Evolutionary conservation across 2,888 invertebrate species (phyloP), one percentile per base, ranked within the genome.

Genomic region (Folsomia manolachei): DNA sequence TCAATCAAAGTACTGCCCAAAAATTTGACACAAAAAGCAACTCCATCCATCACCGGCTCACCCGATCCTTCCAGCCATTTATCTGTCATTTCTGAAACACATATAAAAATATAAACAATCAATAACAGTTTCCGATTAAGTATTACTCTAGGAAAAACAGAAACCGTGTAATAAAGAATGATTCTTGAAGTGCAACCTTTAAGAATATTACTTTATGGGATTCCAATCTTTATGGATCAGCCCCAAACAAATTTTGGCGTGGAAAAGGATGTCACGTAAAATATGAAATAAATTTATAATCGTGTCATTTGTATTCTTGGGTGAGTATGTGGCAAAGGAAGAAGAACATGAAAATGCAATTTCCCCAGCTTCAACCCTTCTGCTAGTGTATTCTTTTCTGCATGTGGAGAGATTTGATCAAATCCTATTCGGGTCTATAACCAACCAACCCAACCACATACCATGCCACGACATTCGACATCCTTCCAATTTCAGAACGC

Each of bases 1-100:
- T 92, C 92, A 9, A 93, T 90, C 2, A 91, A 87, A 23, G 90
- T 90, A 73, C 89, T 89, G 19, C 93, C 93, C 69, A 93, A 88
- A 84, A 93, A 93, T 83, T 92, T 90, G 77, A 91, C 85, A 82
- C 86, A 86, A 83, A 88, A 89, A 51, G 86, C 87, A 62, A 87
- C 86, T 69, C 86, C 86, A 71, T 85, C 83, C 71, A 82, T 79
- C 71, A 82, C 82, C 1, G 77, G 77, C 65, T 75, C 75, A 62
- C 71, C 69, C n/a, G n/a, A n/a, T 11, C 69, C 71, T 72, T 75
- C 72, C 60, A 77, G 74, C 77, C 77, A 79, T 68, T 75, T 75
- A 71, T 79, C 79, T 63, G 76, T 74, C 27, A 79, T 71, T 68
- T 78, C 79, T 79, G 68, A n/a, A 77, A 65, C 63, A 56, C 11